Percentiles rank a stretch among this genome's conserved stretches.
Conservation (phyloP, 2,797 vertebrate species). For the Sebastes jordani region DNA sequence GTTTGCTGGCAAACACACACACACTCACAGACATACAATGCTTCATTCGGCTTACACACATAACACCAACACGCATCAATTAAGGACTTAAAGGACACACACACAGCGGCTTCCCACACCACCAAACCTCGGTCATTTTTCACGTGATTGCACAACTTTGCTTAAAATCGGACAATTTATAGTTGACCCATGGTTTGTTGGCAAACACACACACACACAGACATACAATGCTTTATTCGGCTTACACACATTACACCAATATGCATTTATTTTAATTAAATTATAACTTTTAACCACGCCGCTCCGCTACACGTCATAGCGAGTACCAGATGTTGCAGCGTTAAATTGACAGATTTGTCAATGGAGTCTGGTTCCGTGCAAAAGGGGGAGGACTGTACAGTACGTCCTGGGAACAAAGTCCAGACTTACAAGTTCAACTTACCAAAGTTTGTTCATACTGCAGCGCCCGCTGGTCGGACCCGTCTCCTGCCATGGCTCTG, state of each 20-base stretch:
- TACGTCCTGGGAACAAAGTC: slow-evolving; percentile 27
- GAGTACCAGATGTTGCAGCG: background rate
- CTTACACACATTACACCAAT: background rate
- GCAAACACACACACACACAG: background rate
- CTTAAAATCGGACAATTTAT: slow-evolving; percentile 1
- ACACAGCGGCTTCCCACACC: background rate
- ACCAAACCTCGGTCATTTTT: background rate
- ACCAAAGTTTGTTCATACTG: slow-evolving; percentile 98
- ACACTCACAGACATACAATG: background rate
- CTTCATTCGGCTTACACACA: slow-evolving; percentile 24
- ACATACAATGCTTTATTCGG: slow-evolving; percentile 4
- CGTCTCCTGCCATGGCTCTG: slow-evolving; percentile 83
- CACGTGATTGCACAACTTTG: slow-evolving; percentile 14
- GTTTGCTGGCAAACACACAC: background rate
- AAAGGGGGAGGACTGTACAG: background rate
- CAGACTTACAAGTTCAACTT: slow-evolving; percentile 72
- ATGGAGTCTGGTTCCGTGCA: background rate
- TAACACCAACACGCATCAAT: background rate
- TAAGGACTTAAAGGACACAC: background rate
- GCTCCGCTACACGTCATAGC: too few relatives aligned
- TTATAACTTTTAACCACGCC: background rate
- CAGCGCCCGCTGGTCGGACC: slow-evolving; percentile 91
- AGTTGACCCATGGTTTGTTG: accelerated
- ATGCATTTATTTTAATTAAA: background rate
- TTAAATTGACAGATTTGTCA: background rate